These are phyloP conservation scores for Sweltsa coloradensis DNA, from an alignment of 1,140 invertebrate genomes.

Conservation along the genomic window DNA sequence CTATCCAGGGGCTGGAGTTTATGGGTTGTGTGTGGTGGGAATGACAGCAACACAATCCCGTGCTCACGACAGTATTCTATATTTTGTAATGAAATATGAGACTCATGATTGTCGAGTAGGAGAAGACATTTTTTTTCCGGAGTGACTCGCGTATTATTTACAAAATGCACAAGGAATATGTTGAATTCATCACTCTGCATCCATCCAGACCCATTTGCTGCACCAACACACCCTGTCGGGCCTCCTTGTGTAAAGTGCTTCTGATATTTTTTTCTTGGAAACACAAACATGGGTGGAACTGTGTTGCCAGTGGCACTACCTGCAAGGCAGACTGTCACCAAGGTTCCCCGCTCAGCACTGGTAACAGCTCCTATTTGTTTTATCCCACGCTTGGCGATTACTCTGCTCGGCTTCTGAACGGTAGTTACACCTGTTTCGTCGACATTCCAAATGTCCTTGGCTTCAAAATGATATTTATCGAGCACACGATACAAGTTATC, in stretches of 20 bases:
- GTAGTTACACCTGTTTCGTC: slow-evolving; percentile 31
- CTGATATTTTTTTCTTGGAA: not conserved
- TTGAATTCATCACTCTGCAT: not conserved
- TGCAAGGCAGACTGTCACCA: slow-evolving; percentile 24
- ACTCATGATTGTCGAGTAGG: not conserved
- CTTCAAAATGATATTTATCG: slow-evolving; percentile 2
- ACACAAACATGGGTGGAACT: not conserved
- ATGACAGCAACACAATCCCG: slow-evolving; percentile 24
- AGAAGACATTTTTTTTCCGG: not conserved
- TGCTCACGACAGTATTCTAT: slow-evolving; percentile 18
- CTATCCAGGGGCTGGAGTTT: slow-evolving; percentile 31
- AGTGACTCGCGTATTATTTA: not conserved
- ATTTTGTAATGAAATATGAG: not conserved
- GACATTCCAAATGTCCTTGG: slow-evolving; percentile 21
- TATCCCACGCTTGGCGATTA: slow-evolving; percentile 24
- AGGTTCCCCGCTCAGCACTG: slow-evolving; percentile 27
- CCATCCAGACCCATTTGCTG: not conserved
- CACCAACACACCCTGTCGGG: not conserved
- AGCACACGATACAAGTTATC: no score
- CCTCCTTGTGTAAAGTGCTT: not conserved
- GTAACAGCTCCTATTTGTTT: slow-evolving; percentile 28
- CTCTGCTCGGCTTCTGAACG: slow-evolving; percentile 29
- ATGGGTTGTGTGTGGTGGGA: slow-evolving; percentile 24
- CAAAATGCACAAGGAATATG: not conserved
- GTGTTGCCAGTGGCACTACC: no score